Evolutionary conservation across 2,888 invertebrate genomes (phyloP), one percentile per base, ranked within the genome.

Genomic region (Acanthosepion pharaonis): DNA sequence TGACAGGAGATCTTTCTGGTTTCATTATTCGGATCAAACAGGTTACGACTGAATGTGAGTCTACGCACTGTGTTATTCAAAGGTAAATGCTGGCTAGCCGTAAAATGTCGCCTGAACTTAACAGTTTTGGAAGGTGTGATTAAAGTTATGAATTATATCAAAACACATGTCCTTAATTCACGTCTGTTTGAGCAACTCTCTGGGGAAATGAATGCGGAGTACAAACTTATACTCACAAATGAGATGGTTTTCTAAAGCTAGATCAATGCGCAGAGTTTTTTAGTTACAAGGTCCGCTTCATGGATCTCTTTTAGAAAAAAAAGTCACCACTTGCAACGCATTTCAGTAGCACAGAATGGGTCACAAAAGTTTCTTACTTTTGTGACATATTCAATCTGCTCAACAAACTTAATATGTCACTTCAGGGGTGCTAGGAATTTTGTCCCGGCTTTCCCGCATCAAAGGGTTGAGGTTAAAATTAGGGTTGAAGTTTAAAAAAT

Each of bases 341-440:
- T 33, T 91, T 91, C 20, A 91, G 9, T 20, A 33, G 18, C 91
- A n/a, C 0, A 11, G 49, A 48, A 51, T 93, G 33, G 91, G 33
- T 91, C n/a, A 15, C 91, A 33, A 93, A 93, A 8, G 11, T 93
- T 53, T 25, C 93, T 93, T 93, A 93, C 93, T n/a, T 93, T 25
- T 93, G 49, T 93, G 1, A 93, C 4, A 48, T 51, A 48, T 91
- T 91, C 91, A 91, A n/a, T 18, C 42, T 93, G 93, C 49, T 93
- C 49, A 93, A 93, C 49, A 15, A 93, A 2, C 93, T 93, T 9
- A 93, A 93, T 93, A 5, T 93, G 15, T 93, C 49, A 93, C 23
- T 93, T 93, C 49, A 93, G 93, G 23, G 51, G 49, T 33, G 33
- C 33, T 33, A 33, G 33, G 33, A 33, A 33, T 33, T 33, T 33